These are phyloP conservation scores for Campoletis sonorensis DNA, from an alignment of 1,140 invertebrate species.

Conservation along the genomic window DNA sequence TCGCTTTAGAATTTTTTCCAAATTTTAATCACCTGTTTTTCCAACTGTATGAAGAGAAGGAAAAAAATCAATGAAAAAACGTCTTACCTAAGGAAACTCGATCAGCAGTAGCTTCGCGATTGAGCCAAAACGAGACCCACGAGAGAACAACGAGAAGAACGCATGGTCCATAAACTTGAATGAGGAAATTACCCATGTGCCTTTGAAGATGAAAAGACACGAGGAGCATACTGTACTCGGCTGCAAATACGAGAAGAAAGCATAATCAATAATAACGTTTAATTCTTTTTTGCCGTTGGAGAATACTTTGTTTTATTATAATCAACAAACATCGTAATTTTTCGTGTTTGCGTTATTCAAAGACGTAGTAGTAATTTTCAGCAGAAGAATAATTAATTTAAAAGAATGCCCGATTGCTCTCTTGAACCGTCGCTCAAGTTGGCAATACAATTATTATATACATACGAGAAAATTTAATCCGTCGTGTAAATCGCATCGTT, in stretches of 20 bases:
- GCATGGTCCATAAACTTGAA: conserved; percentile 93
- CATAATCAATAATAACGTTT: background rate
- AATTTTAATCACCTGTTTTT: too few species aligned
- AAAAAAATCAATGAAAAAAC: conserved; percentile 12
- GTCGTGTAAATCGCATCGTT: background rate
- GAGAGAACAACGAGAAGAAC: conserved; percentile 90
- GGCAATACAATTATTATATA: background rate
- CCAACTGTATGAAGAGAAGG: background rate
- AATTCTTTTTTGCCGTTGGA: background rate
- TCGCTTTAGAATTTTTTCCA: too few species aligned
- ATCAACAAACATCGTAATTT: background rate
- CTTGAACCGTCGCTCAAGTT: background rate
- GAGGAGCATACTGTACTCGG: conserved; percentile 86
- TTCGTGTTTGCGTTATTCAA: background rate
- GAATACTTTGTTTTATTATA: background rate
- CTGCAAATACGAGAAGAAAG: conserved; percentile 69
- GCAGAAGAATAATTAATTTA: too few species aligned
- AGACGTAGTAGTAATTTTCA: background rate
- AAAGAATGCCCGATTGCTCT: too few species aligned
- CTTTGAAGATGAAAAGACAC: conserved; percentile 90
- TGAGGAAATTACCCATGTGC: conserved; percentile 92
- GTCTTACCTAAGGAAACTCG: conserved; percentile 86
- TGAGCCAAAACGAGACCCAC: conserved; percentile 95
- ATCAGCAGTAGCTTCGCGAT: conserved; percentile 92
- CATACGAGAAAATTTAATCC: conserved; percentile 6